phyloP scores from a whole-genome alignment of 2,888 invertebrate species.

The Gerris lacustris region DNA sequence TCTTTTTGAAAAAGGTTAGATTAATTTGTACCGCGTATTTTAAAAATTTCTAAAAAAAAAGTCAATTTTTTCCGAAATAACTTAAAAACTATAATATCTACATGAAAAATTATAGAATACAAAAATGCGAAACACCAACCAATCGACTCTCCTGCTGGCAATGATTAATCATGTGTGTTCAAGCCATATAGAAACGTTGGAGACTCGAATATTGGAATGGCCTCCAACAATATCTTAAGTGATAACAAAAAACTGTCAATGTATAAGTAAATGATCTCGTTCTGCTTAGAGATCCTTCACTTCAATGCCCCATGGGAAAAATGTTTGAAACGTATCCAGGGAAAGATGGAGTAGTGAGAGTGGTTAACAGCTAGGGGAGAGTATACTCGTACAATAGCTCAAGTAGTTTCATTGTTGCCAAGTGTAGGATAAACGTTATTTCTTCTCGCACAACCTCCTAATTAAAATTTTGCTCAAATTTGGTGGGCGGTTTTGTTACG shows the following conservation, averaged over 20 bases:
- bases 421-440: no score
- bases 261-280: background rate
- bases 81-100: no score
- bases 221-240: background rate
- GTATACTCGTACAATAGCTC: conserved; percentile 1
- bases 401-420: no score
- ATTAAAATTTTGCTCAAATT: no score
- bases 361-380: background rate
- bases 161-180: background rate
- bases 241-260: background rate
- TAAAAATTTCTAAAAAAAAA: no score
- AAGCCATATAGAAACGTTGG: conserved; percentile 7
- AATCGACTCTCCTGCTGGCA: background rate
- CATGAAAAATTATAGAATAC: no score
- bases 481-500: no score
- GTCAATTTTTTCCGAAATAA: no score
- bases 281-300: background rate
- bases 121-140: background rate
- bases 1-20: no score
- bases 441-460: no score
- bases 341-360: background rate
- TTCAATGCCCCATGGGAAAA: background rate
- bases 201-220: background rate
- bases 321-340: background rate
- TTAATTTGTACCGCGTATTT: no score